Evolutionary conservation across 2,888 invertebrate genomes (phyloP), one percentile per base, ranked within the genome.

Genomic region (Enchytraeus crypticus): DNA sequence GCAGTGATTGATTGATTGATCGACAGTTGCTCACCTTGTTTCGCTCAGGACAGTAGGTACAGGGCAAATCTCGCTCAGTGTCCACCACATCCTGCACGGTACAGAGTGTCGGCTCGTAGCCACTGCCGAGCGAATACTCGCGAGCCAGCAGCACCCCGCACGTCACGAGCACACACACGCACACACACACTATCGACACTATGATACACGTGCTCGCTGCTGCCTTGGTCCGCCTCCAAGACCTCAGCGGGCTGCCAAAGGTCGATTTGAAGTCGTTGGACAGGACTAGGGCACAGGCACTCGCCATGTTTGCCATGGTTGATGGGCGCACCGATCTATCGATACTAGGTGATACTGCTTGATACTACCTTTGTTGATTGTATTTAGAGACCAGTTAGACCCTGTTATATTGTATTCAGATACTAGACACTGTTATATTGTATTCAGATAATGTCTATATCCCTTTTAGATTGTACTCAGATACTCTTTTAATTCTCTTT

Each of bases 91-190:
- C 59, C 23, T 30, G 29, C 5, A 70, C 58, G 26, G 11, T 14
- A 54, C 70, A 70, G 3, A 29, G 23, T 29, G 67, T 56, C 18
- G 60, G 45, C 38, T 53, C 59, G 66, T 70, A 70, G 26, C 53
- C 58, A 26, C 59, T 61, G 43, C 63, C 60, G 18, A 68, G 64
- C n/a, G 64, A 34, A 61, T 70, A 68, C 59, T 70, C 70, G 11
- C 69, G 43, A 1, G 66, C 69, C 18, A 70, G 51, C 65, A 68
- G 66, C 23, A 70, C 70, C 3, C 70, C 70, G 45, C 69, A 65
- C 46, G 65, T 60, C 38, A 70, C 70, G 38, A 70, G 61, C 8
- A 69, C 57, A 47, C 67, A 67, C 30, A 69, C 59, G 54, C 66
- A 65, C 26, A 67, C 60, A 4, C 64, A 64, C 1, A 61, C 51